Evolutionary conservation across 2,113 vertebrate species (phyloP), one percentile per base, ranked within the genome.

Genomic region (Illadopsis cleaveri): DNA sequence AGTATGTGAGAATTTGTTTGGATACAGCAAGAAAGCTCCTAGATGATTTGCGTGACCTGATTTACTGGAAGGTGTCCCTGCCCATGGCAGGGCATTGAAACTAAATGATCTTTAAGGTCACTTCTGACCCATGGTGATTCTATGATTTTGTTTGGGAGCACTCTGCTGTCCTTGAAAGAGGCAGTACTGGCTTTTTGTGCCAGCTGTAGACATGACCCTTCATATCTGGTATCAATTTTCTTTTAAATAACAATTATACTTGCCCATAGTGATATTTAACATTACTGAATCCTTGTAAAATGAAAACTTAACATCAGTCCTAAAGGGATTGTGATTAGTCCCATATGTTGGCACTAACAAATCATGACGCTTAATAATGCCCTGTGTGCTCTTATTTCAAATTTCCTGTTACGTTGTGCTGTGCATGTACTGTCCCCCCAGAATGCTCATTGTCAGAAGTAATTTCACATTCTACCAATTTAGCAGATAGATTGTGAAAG

Each of bases 381-480:
- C 96, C 91, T 11, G 2, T 44, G 61, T 82, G 92, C 77, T 95
- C 96, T 96, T 61, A n/a, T 62, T 33, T 33, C 25, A n/a, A 54
- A 61, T 88, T 57, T 89, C 82, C 86, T 89, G 28, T 82, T 66
- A 21, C 0, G 37, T 70, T 58, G 64, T 47, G 66, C 88, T 62
- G 35, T 35, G 31, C 62, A 19, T 57, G 95, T 93, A 51, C 89
- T 51, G 19, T 82, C 80, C 78, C 82, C 85, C 31, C 48, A 10
- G 82, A 95, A 92, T 19, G 50, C 75, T 95, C 75, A 44, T 89
- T 87, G 90, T 77, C 95, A 80, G 76, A 88, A 60, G 75, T 54
- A 37, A 91, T 96, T 97, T 96, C 94, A 84, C 57, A 35, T 92
- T 91, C 54, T 61, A 68, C 60, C 82, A 85, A 12, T 91, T 96